Evolutionary conservation across 2,888 invertebrate species (phyloP).

Genomic region (Callosobruchus maculatus): DNA sequence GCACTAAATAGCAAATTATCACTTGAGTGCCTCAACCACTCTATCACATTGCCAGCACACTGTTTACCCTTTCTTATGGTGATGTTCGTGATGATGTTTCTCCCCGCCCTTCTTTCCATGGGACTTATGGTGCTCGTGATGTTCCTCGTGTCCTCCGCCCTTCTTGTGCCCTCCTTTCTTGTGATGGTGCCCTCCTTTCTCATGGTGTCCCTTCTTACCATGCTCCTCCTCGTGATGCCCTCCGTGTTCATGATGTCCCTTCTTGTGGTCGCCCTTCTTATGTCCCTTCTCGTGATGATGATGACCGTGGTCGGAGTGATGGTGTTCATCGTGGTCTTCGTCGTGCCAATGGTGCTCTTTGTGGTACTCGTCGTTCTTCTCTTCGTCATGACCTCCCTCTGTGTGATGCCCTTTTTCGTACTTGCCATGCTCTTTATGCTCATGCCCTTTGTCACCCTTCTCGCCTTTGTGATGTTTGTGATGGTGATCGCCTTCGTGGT

Average conservation of each 20-base stretch:
- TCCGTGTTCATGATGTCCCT: background rate
- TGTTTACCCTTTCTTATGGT: background rate
- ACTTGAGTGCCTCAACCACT: background rate
- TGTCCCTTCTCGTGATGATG: background rate
- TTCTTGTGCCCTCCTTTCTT: background rate
- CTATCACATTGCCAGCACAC: background rate
- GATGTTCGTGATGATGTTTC: background rate
- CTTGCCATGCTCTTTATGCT: slow-evolving; percentile 63
- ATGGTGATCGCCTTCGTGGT: slow-evolving; percentile 61
- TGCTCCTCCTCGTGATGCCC: background rate
- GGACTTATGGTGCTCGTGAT: background rate
- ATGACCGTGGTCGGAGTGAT: background rate
- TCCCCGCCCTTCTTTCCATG: background rate
- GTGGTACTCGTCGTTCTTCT: background rate
- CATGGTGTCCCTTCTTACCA: background rate
- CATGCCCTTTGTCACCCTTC: slow-evolving; percentile 21
- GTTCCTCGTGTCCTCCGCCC: background rate
- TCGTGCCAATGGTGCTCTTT: background rate
- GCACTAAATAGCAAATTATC: background rate
- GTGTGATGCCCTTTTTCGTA: slow-evolving; percentile 41
- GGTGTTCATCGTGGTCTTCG: background rate
- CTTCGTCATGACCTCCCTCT: background rate
- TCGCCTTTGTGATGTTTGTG: slow-evolving; percentile 49
- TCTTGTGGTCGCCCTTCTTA: background rate
- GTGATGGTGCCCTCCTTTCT: background rate